A percentile compares a stretch with the other conserved stretches of the same genome.
phyloP scores from a whole-genome alignment of 2,113 vertebrate genomes.

The Strix aluco region DNA sequence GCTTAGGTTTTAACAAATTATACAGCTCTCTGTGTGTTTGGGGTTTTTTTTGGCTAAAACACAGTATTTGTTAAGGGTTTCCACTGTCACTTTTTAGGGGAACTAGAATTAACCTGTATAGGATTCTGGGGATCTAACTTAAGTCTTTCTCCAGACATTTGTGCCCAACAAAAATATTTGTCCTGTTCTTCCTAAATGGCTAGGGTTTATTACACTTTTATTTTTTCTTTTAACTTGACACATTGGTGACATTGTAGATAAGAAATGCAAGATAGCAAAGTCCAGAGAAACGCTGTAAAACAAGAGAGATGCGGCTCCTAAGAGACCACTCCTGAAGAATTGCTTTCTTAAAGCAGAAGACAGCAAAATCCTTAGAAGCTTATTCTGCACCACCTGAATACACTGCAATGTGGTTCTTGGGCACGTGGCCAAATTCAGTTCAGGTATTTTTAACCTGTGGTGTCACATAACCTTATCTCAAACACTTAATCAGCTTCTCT shows the following conservation, averaged over 20 bases:
- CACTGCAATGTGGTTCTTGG: background rate
- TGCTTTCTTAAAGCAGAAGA: background rate
- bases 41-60: background rate
- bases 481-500: constrained; percentile 71
- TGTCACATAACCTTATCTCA: constrained; percentile 77
- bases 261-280: background rate
- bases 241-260: background rate
- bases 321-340: background rate
- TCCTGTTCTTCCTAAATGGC: background rate
- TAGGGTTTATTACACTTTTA: background rate
- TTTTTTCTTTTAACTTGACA: background rate
- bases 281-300: background rate
- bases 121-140: background rate
- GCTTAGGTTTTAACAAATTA: background rate
- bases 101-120: background rate
- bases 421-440: constrained; percentile 48
- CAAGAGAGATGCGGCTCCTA: background rate
- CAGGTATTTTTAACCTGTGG: constrained; percentile 73
- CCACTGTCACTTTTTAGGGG: background rate
- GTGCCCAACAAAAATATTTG: background rate
- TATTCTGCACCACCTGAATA: background rate
- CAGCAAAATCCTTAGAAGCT: background rate
- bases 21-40: background rate
- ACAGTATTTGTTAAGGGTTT: background rate
- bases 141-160: background rate